These are phyloP conservation scores for Bucorvus abyssinicus DNA, from an alignment of 2,797 vertebrate species.

Conservation along the genomic window DNA sequence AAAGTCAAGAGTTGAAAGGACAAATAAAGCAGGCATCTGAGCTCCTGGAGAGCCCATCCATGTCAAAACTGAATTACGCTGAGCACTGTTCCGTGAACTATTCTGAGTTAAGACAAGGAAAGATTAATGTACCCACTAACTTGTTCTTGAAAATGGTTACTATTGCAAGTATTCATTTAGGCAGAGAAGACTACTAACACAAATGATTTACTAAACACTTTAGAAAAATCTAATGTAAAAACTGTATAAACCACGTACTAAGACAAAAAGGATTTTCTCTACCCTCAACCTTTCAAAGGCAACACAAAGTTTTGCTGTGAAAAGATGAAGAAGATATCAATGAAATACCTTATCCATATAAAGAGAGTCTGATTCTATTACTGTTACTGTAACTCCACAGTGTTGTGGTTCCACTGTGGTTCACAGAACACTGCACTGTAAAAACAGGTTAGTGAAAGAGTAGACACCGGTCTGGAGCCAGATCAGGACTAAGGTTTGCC, in stretches of 20 bases:
- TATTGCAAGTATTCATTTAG: not conserved
- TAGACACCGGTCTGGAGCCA: not conserved
- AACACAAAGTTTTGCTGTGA: not conserved
- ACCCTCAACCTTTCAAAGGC: not conserved
- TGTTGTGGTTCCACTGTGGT: not conserved
- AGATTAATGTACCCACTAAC: not conserved
- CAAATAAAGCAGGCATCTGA: not conserved
- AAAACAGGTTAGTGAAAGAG: not conserved
- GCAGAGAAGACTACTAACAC: not conserved
- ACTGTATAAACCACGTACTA: not conserved
- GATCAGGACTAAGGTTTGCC: not conserved
- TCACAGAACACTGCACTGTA: not conserved
- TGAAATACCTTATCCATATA: not conserved
- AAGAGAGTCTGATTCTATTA: not conserved
- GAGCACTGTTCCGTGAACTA: not conserved
- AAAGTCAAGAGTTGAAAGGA: not conserved
- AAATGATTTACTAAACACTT: not conserved
- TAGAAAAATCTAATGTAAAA: not conserved
- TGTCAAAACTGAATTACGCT: not conserved
- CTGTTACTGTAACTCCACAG: not conserved
- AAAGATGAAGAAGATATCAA: not conserved
- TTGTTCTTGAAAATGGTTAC: not conserved
- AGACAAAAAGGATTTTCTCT: not conserved
- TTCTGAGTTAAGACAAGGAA: not conserved
- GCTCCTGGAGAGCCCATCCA: not conserved